phyloP scores from a whole-genome alignment of 2,888 invertebrate genomes.

The Polyommatus icarus region DNA sequence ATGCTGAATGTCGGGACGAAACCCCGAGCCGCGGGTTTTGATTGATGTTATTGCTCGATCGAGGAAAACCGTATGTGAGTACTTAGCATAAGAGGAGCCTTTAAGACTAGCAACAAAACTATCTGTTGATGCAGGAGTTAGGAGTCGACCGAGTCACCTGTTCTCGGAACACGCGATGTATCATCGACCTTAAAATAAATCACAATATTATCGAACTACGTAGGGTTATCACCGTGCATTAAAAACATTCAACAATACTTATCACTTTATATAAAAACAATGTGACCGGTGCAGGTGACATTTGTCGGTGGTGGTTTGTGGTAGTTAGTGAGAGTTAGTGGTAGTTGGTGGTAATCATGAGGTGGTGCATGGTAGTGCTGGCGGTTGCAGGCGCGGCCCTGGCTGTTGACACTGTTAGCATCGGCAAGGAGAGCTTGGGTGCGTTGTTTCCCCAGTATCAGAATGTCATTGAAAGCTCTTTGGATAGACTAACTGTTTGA shows the following conservation, averaged over 20 bases:
- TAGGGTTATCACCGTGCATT: not conserved
- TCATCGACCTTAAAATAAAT: not conserved
- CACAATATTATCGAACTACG: not conserved
- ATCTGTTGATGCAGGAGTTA: not conserved
- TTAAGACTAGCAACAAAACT: too few relatives aligned
- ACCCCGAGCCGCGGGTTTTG: too few relatives aligned
- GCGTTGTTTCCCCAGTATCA: constrained; percentile 40
- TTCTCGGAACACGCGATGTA: not conserved
- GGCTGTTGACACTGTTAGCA: constrained; percentile 50
- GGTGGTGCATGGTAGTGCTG: constrained; percentile 53
- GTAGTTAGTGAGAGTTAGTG: not conserved
- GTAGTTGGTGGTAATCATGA: constrained; percentile 41
- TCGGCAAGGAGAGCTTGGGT: constrained; percentile 65
- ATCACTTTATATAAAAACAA: not conserved
- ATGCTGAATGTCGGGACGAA: too few relatives aligned
- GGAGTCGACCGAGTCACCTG: not conserved
- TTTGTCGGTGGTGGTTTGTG: not conserved
- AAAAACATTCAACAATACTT: not conserved
- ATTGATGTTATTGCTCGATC: too few relatives aligned
- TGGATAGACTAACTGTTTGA: too few relatives aligned
- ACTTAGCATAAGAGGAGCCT: too few relatives aligned
- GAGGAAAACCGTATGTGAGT: too few relatives aligned
- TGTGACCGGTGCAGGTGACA: not conserved
- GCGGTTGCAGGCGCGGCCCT: constrained; percentile 56
- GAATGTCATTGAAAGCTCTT: too few relatives aligned